Percentiles rank a stretch among this genome's conserved stretches.
These are phyloP conservation scores for Boloria euphrosyne DNA, from an alignment of 2,888 invertebrate genomes.

Conservation along the genomic window DNA sequence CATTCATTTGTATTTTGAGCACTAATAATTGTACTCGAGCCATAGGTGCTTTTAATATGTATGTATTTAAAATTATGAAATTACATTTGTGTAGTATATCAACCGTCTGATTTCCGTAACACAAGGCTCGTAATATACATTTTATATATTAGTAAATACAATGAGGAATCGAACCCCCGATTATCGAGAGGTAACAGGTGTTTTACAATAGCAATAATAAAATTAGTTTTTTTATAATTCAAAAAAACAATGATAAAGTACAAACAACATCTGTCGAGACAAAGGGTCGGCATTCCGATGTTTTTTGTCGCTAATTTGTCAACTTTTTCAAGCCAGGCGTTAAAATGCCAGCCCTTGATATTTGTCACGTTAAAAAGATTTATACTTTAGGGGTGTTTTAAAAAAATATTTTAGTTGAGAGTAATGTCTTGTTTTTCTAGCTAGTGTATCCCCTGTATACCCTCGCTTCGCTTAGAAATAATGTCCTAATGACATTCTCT, in stretches of 20 bases:
- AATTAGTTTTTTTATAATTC: constrained; percentile 26
- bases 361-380: constrained; percentile 41
- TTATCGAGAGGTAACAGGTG: neutral
- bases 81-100: no score
- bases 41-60: no score
- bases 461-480: no score
- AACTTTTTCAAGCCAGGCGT: constrained; percentile 49
- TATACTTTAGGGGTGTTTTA: constrained; percentile 17
- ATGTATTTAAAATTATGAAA: no score
- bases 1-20: no score
- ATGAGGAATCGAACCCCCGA: no score
- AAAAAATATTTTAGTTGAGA: constrained; percentile 4
- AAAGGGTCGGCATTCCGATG: constrained; percentile 53
- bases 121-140: no score
- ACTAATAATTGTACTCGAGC: no score
- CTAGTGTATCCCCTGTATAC: no score
- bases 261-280: constrained; percentile 48
- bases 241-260: constrained; percentile 41
- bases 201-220: neutral
- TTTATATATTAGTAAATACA: no score
- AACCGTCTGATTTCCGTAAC: no score
- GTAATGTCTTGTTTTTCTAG: neutral
- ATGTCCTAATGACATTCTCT: no score
- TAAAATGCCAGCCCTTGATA: constrained; percentile 29
- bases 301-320: constrained; percentile 59